These are phyloP conservation scores for Lacerta viridis DNA, from an alignment of 2,797 vertebrate species.

Conservation along the genomic window DNA sequence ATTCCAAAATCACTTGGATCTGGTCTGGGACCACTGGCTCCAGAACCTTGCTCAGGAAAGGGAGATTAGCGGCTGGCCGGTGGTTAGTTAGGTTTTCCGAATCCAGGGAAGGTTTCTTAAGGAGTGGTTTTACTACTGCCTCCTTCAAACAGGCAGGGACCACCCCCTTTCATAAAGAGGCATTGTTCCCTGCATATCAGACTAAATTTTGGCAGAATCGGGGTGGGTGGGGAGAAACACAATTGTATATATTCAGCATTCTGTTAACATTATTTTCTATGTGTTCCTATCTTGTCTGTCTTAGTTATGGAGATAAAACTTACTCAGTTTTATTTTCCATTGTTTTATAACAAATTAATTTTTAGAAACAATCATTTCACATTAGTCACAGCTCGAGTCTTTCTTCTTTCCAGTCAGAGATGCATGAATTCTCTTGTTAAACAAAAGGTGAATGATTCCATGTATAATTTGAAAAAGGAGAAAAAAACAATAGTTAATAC, in stretches of 20 bases:
- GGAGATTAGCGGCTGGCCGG: too few relatives aligned
- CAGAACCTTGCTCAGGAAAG: too few relatives aligned
- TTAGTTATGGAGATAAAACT: conserved; percentile 63
- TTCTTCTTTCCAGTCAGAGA: conserved; percentile 61
- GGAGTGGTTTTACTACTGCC: too few relatives aligned
- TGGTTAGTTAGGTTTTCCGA: too few relatives aligned
- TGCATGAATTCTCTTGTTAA: conserved; percentile 63
- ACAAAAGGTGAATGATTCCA: conserved; percentile 70
- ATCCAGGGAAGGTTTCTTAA: too few relatives aligned
- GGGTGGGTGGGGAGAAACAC: too few relatives aligned
- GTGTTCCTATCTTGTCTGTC: conserved; percentile 47
- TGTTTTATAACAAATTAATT: conserved; percentile 69
- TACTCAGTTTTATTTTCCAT: conserved; percentile 57
- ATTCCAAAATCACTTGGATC: too few relatives aligned
- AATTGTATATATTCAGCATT: conserved; percentile 64
- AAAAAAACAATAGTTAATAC: conserved; percentile 60
- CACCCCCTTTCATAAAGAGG: too few relatives aligned
- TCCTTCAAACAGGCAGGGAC: too few relatives aligned
- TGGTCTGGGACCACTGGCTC: too few relatives aligned
- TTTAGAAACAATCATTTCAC: conserved; percentile 66
- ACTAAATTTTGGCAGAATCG: conserved; percentile 52
- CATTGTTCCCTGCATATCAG: not conserved
- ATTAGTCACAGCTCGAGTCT: conserved; percentile 65
- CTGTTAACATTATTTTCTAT: conserved; percentile 66
- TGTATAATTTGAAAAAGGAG: conserved; percentile 44